These are phyloP conservation scores for Sylvia atricapilla DNA, from an alignment of 2,113 vertebrate genomes.

Conservation along the genomic window DNA sequence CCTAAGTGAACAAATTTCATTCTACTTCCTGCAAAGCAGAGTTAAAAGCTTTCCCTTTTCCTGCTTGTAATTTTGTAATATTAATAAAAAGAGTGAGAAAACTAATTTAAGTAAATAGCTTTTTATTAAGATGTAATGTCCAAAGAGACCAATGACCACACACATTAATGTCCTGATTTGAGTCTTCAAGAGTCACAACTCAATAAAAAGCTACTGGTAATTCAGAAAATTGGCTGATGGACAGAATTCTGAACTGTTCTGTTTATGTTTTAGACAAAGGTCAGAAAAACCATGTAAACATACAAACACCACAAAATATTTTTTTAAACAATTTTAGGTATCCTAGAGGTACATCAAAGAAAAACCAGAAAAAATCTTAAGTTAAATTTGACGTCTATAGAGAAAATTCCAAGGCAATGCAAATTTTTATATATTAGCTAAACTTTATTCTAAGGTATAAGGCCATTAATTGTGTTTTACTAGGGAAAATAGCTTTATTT, in stretches of 20 bases:
- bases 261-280: neutral
- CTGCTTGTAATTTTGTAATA: constrained; percentile 32
- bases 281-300: neutral
- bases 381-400: neutral
- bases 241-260: neutral
- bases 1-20: neutral
- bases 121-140: constrained; percentile 32
- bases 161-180: constrained; percentile 7
- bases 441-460: neutral
- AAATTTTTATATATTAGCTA: neutral
- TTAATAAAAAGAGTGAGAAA: constrained; percentile 31
- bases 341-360: neutral
- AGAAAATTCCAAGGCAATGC: neutral
- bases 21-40: neutral
- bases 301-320: neutral
- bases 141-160: neutral
- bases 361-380: neutral
- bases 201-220: constrained; percentile 4
- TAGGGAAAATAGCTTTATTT: neutral
- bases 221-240: neutral
- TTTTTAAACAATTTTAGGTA: neutral
- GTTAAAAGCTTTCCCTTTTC: neutral
- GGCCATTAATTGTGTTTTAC: neutral
- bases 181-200: neutral
- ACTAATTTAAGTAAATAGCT: constrained; percentile 40